Base-by-base conservation (phyloP, 1,140 invertebrate species). In the Drosophila ambigua region DNA sequence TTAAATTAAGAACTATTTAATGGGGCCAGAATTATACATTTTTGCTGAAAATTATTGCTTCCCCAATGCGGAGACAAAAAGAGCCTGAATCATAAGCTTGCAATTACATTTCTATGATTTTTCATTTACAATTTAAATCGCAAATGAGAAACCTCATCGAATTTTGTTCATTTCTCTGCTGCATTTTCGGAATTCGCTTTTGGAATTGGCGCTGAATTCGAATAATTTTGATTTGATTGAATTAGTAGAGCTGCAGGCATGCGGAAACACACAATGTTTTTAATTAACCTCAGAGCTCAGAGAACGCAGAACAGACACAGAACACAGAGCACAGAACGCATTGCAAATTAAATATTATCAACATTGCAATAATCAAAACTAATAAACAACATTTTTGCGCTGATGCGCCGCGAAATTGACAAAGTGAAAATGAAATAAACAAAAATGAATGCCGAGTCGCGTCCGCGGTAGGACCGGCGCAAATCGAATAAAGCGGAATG, bases 291-390 rank as follows among this genome's bases (percentile, higher is more conserved):
- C 73, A 48, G 39, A 59, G 43, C 46, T 39, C 39, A 46, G 2
- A 59, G 31, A n/a, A 39, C 35, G 8, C 9, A 35, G 9, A 4
- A 31, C 28, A 20, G 5, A 7, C 23, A 7, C 26, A 6, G 26
- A 28, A 9, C 28, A 46, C 2, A 58, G 20, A n/a, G 9, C 31
- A 9, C 31, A 9, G 8, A 60, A 57, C 20, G 16, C 16, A 46
- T 31, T 44, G 31, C 49, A 65, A 54, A 66, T 60, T 69, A 20
- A 61, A 64, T 63, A 55, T 63, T 45, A 53, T 65, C 52, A 50
- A 75, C 61, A 64, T 72, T 60, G 31, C 63, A 79, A 61, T 72
- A 59, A 63, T 69, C 57, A 69, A 77, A 80, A 69, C 59, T 62
- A 53, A 64, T 50, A 58, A 74, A 69, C 67, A 71, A 71, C 51